Conservation (phyloP, 2,113 vertebrate species). For the Nettapus auritus region DNA sequence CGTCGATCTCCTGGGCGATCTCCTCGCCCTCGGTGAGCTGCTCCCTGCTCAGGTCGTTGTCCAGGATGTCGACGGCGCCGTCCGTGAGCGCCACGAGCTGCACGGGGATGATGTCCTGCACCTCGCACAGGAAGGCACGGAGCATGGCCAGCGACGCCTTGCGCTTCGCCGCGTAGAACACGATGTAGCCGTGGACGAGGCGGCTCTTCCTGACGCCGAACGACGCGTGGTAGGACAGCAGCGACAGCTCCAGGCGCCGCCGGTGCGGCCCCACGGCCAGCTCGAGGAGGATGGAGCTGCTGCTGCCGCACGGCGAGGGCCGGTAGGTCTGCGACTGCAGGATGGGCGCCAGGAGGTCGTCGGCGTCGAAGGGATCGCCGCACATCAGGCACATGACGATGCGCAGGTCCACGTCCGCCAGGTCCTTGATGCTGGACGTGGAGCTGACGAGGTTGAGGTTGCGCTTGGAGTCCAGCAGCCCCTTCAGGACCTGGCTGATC, state of each 20-base stretch:
- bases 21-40: conserved; percentile 92
- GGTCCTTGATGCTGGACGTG: conserved; percentile 82
- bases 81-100: conserved; percentile 91
- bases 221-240: conserved; percentile 93
- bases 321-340: conserved; percentile 86
- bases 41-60: conserved; percentile 86
- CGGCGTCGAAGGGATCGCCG: conserved; percentile 87
- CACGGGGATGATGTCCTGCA: conserved; percentile 94
- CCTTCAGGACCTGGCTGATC: conserved; percentile 89
- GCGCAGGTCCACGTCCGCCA: conserved; percentile 86
- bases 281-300: conserved; percentile 87
- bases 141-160: conserved; percentile 92
- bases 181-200: conserved; percentile 92
- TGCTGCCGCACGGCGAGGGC: conserved; percentile 76
- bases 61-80: conserved; percentile 81
- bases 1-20: conserved; percentile 93
- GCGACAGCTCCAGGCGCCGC: conserved; percentile 86
- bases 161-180: conserved; percentile 91
- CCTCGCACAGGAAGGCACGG: conserved; percentile 93
- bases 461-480: conserved; percentile 87
- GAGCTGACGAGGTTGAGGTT: conserved; percentile 78
- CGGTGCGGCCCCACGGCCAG: conserved; percentile 83
- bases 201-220: conserved; percentile 90
- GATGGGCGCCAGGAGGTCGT: conserved; percentile 90
- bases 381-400: conserved; percentile 96